Base-by-base conservation (phyloP, 35 echinoderm and acorn worm genomes). In the Ophiothrix spiculata region DNA sequence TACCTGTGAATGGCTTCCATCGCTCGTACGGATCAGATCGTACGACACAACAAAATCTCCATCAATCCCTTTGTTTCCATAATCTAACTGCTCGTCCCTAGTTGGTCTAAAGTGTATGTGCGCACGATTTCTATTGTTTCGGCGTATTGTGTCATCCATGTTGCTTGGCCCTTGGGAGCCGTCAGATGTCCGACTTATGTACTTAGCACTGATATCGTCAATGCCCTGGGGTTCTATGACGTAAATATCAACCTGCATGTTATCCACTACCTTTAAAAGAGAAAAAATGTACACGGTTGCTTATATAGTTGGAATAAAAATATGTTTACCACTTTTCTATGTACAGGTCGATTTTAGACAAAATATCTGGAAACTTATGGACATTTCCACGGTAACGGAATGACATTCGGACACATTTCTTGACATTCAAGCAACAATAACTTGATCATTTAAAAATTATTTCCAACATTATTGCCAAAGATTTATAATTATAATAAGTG, bases 191-290 rank as follows among this genome's bases (percentile, higher is more conserved):
- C 39, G 17, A 25, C 85, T 76, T 69, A 84, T 40, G 36, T 90
- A 97, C 56, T 45, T 78, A 40, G 56, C 54, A 0, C 36, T 1
- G 4, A 97, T 83, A 31, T 87, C 80, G 29, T 90, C 80, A 37
- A 97, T 93, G 29, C 88, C 81, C 36, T 98, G 95, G 0, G 95
- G 95, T 84, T 98, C 95, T 1, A 92, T 94, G n/a, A 98, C 83
- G 31, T 91, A 90, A 32, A 97, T 64, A 37, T 91, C 89, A 19
- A 91, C 81, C 19, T 75, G 46, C 14, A 98, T 38, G 83, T 94
- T 60, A 31, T 92, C 81, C 31, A 97, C 74, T 33, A 93, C 85
- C 91, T 97, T 39, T 19, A 79, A 10, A 77, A 40, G 29, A 6
- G 40, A 39, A 81, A 81, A 35, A 77, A n/a, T n/a, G n/a, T n/a